These are phyloP conservation scores for Poeciliopsis infans DNA, from an alignment of 2,797 vertebrate species.

Conservation along the genomic window DNA sequence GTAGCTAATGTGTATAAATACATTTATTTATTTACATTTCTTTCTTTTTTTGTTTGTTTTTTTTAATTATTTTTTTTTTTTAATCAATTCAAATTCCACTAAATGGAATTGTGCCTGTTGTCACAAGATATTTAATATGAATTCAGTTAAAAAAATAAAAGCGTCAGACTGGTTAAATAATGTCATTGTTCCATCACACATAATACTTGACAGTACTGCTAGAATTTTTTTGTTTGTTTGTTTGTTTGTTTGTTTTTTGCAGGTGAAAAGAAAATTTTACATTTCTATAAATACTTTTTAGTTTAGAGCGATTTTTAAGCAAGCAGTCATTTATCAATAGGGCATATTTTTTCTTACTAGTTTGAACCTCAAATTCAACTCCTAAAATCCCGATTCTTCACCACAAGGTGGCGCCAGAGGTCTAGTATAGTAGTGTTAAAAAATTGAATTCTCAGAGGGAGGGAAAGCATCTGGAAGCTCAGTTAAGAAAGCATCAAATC, in stretches of 20 bases:
- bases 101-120: neutral
- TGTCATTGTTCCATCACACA: neutral
- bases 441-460: neutral
- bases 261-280: neutral
- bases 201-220: neutral
- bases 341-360: neutral
- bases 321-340: neutral
- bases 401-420: constrained; percentile 60
- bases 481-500: too few species aligned
- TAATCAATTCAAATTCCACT: neutral
- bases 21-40: neutral
- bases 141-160: neutral
- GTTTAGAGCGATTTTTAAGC: neutral
- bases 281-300: neutral
- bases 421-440: neutral
- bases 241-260: too few species aligned
- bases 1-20: neutral
- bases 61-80: neutral
- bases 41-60: neutral
- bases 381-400: neutral
- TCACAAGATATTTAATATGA: neutral
- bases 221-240: too few species aligned
- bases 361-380: neutral
- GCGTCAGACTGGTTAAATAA: neutral
- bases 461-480: neutral